Conservation (phyloP, 2,113 vertebrate species). For the Meriones unguiculatus region DNA sequence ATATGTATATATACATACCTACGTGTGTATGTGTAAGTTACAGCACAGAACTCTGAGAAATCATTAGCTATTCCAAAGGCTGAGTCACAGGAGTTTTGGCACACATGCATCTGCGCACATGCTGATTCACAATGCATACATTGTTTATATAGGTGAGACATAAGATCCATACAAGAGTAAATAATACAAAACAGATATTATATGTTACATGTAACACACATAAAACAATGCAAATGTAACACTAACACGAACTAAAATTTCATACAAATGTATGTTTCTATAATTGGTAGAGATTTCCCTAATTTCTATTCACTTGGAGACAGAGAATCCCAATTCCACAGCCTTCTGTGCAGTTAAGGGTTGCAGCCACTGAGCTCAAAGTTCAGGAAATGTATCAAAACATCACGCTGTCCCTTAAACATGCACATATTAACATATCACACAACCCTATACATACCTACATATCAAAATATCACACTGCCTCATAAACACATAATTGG, state of each 20-base stretch:
- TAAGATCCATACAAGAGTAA: background rate
- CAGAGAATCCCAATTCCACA: background rate
- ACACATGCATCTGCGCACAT: background rate
- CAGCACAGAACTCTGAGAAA: background rate
- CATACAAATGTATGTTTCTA: background rate
- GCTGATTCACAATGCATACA: background rate
- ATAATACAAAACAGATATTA: background rate
- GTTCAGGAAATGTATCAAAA: background rate
- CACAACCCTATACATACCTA: background rate
- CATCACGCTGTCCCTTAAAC: background rate
- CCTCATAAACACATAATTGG: background rate
- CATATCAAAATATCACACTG: background rate
- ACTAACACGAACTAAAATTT: background rate
- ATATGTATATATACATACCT: background rate
- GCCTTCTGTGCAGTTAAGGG: background rate
- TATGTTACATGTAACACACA: too few relatives aligned
- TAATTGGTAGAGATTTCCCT: background rate
- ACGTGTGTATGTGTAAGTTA: background rate
- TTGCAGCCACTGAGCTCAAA: background rate
- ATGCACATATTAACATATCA: background rate
- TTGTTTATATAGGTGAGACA: background rate
- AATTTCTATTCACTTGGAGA: background rate
- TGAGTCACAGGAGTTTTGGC: background rate
- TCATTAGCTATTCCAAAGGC: background rate
- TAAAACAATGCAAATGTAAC: background rate